A percentile compares a stretch with the other conserved stretches of the same genome.
Evolutionary conservation across 2,888 invertebrate species (phyloP).

Genomic region (Alloplasta piceator): DNA sequence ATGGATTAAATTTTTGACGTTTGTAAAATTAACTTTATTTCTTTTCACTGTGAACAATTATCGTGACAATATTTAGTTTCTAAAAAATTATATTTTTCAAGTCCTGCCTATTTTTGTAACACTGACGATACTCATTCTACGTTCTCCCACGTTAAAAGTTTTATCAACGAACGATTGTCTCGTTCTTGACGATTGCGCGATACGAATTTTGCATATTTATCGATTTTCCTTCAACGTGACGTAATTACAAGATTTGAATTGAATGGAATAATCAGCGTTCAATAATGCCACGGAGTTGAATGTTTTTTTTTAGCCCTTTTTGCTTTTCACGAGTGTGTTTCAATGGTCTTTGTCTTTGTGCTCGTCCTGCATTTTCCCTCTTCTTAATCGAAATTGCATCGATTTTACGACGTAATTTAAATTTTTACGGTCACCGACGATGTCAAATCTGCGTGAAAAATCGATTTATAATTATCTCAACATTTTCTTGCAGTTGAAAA

Average conservation of each 20-base stretch:
- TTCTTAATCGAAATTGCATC: background rate
- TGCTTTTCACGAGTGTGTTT: background rate
- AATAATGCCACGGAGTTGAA: background rate
- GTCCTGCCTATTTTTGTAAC: too few relatives aligned
- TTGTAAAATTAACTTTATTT: too few relatives aligned
- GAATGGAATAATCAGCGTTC: constrained; percentile 8
- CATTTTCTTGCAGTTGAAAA: too few relatives aligned
- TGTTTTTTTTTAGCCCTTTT: constrained; percentile 2
- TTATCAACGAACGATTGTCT: constrained; percentile 1
- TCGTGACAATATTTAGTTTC: too few relatives aligned
- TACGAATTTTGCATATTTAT: constrained; percentile 19
- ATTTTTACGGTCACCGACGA: too few relatives aligned
- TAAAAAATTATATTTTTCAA: too few relatives aligned
- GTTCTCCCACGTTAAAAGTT: background rate
- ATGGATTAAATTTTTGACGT: too few relatives aligned
- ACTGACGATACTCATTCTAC: background rate
- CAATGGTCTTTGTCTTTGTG: background rate
- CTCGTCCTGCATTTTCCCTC: background rate
- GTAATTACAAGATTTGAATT: constrained; percentile 31
- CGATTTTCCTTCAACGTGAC: constrained; percentile 2
- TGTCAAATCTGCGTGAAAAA: too few relatives aligned
- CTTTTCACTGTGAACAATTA: too few relatives aligned
- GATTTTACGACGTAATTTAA: background rate
- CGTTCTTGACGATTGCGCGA: constrained; percentile 7
- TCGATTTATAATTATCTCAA: too few relatives aligned